Conservation (phyloP, 2,888 invertebrate species). For the Drosophila aldrichi region DNA sequence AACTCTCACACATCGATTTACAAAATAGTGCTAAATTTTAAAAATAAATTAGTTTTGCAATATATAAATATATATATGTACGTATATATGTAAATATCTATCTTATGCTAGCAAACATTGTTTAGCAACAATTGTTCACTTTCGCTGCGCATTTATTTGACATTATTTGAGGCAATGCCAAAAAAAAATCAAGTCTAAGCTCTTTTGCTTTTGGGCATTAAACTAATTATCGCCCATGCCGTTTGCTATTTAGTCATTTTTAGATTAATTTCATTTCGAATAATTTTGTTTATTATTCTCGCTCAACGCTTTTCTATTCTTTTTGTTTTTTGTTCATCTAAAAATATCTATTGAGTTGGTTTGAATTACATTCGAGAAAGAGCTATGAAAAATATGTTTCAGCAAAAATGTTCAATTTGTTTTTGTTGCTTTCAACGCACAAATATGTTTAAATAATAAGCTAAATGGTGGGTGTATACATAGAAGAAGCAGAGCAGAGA, state of each 20-base stretch:
- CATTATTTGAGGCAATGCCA: constrained; percentile 58
- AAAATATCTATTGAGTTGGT: constrained; percentile 71
- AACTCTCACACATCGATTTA: constrained; percentile 25
- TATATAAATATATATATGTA: neutral
- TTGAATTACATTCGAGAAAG: constrained; percentile 72
- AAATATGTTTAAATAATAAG: constrained; percentile 78
- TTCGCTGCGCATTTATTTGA: constrained; percentile 52
- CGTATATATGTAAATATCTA: constrained; percentile 3
- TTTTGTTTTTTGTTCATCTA: constrained; percentile 45
- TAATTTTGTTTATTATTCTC: constrained; percentile 79
- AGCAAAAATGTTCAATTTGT: constrained; percentile 35
- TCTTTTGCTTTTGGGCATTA: constrained; percentile 22
- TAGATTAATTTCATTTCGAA: constrained; percentile 75
- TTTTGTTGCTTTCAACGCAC: constrained; percentile 35
- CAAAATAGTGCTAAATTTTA: constrained; percentile 28
- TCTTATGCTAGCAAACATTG: constrained; percentile 14
- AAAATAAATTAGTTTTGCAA: constrained; percentile 41
- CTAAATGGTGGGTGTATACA: constrained; percentile 46
- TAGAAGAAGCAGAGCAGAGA: constrained; percentile 47
- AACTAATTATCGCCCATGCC: constrained; percentile 67
- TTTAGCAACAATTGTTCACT: constrained; percentile 60
- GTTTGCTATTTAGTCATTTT: constrained; percentile 37
- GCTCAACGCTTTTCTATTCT: constrained; percentile 29
- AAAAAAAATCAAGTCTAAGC: constrained; percentile 39
- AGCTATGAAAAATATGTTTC: constrained; percentile 62